Percentiles rank a stretch among this genome's conserved stretches.
These are phyloP conservation scores for Tetranychus truncatus DNA, from an alignment of 2,888 invertebrate genomes.

Conservation along the genomic window DNA sequence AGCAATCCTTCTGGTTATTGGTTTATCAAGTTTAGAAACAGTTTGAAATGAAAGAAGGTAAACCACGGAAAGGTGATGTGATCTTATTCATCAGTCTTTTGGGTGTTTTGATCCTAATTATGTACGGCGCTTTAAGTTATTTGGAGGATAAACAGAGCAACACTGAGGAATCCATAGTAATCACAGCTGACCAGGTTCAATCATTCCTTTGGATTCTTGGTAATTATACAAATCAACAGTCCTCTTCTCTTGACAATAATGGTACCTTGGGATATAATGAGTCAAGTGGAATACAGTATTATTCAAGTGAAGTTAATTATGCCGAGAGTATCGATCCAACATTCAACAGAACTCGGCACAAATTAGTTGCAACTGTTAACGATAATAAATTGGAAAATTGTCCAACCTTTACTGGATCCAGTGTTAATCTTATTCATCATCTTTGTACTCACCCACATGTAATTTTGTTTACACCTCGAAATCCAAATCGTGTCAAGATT, in stretches of 20 bases:
- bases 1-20: no score
- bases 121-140: neutral
- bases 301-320: constrained; percentile 1
- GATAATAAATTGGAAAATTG: neutral
- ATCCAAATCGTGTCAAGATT: neutral
- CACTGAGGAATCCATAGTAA: neutral
- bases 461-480: neutral
- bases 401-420: neutral
- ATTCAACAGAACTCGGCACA: neutral
- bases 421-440: neutral
- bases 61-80: neutral
- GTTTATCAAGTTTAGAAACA: neutral
- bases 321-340: neutral
- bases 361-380: neutral
- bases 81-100: neutral
- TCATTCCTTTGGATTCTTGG: neutral
- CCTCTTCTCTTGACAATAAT: neutral
- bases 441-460: neutral
- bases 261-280: neutral
- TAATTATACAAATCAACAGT: neutral
- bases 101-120: neutral
- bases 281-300: neutral
- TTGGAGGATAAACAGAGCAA: neutral
- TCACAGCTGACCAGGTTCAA: neutral
- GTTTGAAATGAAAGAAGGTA: neutral